Evolutionary conservation across 2,888 invertebrate genomes (phyloP).

Genomic region (Brachyopa scutellaris): DNA sequence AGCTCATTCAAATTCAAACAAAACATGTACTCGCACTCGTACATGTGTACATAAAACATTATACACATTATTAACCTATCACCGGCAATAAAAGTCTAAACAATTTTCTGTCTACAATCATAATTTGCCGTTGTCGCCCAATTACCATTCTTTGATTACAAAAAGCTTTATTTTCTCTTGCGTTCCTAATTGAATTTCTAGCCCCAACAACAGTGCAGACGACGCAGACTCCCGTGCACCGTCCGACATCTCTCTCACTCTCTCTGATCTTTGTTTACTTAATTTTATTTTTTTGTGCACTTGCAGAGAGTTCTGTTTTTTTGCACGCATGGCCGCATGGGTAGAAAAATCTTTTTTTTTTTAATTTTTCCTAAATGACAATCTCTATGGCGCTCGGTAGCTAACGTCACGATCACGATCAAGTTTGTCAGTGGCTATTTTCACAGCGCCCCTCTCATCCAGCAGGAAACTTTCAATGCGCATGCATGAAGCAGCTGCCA

Average conservation of each 20-base stretch:
- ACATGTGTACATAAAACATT: no score
- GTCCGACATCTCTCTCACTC: background rate
- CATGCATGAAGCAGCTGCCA: conserved; percentile 14
- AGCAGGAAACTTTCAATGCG: conserved; percentile 21
- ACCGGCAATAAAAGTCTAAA: conserved; percentile 37
- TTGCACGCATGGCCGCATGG: conserved; percentile 25
- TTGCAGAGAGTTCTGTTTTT: background rate
- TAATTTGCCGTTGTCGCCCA: conserved; percentile 7
- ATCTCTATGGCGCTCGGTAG: conserved; percentile 15
- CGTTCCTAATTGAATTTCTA: background rate
- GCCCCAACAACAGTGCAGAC: background rate
- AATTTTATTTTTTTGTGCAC: no score
- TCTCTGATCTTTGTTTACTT: no score
- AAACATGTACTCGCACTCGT: no score
- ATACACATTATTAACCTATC: no score
- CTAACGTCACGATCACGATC: background rate
- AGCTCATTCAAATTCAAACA: no score
- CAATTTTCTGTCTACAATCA: conserved; percentile 14
- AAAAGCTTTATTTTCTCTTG: background rate
- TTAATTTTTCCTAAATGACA: background rate
- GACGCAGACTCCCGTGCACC: background rate
- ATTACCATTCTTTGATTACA: conserved; percentile 18
- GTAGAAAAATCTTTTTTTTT: background rate
- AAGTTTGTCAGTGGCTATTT: conserved; percentile 2
- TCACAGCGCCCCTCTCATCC: background rate